These are phyloP conservation scores for Gobiocypris rarus DNA, from an alignment of 2,113 vertebrate species.

Conservation along the genomic window DNA sequence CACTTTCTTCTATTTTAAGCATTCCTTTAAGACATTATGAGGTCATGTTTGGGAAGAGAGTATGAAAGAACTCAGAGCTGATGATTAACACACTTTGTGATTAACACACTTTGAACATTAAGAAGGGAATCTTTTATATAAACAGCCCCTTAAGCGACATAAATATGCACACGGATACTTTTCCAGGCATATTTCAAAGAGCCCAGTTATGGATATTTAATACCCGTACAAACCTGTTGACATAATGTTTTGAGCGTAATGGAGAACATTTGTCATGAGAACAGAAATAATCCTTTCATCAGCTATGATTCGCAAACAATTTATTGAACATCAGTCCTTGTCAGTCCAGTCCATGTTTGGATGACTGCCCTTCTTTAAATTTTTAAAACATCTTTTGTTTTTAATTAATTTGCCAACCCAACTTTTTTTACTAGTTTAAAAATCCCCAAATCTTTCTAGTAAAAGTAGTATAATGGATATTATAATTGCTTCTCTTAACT, in stretches of 20 bases:
- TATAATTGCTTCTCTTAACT: no score
- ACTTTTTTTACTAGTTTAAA: neutral
- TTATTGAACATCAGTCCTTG: conserved; percentile 19
- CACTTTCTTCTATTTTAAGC: conserved; percentile 15
- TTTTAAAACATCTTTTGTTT: neutral
- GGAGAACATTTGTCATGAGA: neutral
- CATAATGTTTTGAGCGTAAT: conserved; percentile 23
- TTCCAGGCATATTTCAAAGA: conserved; percentile 32
- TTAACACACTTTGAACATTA: conserved; percentile 1
- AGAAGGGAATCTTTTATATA: conserved; percentile 16
- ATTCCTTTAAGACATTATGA: neutral
- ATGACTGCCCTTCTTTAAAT: neutral
- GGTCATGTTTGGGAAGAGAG: neutral
- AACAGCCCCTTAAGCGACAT: neutral
- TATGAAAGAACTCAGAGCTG: neutral
- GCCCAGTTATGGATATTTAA: conserved; percentile 16
- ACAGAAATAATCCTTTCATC: conserved; percentile 12
- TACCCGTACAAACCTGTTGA: conserved; percentile 34
- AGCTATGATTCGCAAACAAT: conserved; percentile 3
- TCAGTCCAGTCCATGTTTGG: neutral
- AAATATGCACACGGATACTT: conserved; percentile 15
- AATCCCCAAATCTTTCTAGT: no score
- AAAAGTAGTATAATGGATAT: no score
- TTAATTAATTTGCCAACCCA: neutral
- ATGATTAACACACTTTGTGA: conserved; percentile 23